phyloP scores from a whole-genome alignment of 2,888 invertebrate genomes.

The Aleiodes leptofemur region DNA sequence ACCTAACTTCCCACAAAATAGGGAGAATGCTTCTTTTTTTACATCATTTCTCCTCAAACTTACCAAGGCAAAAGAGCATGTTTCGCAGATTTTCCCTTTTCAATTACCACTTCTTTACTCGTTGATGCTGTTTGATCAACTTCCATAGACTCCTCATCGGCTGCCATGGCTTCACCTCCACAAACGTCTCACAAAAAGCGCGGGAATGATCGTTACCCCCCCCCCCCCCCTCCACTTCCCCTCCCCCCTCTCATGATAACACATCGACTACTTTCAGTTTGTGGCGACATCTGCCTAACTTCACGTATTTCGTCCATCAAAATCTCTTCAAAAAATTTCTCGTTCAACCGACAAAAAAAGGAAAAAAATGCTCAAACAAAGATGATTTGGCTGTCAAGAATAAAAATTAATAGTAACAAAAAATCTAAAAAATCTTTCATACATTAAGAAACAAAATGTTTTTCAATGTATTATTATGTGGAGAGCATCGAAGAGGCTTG shows the following conservation, averaged over 20 bases:
- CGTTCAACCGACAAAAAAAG: too few relatives aligned
- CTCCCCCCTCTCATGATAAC: not conserved
- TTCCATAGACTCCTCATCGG: constrained; percentile 62
- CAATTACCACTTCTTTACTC: constrained; percentile 51
- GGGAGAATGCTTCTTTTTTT: not conserved
- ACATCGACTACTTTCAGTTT: not conserved
- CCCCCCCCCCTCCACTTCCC: not conserved
- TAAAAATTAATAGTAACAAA: not conserved
- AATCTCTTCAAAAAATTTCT: too few relatives aligned
- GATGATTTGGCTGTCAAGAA: not conserved
- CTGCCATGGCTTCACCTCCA: constrained; percentile 29
- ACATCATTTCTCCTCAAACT: constrained; percentile 33
- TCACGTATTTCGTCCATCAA: not conserved
- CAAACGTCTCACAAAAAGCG: not conserved
- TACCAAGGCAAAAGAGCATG: constrained; percentile 65
- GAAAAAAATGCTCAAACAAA: not conserved
- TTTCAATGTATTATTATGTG: constrained; percentile 60
- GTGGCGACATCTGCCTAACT: constrained; percentile 17
- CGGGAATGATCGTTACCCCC: not conserved
- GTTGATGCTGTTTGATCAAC: constrained; percentile 63
- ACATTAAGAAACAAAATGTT: constrained; percentile 57
- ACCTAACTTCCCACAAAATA: not conserved
- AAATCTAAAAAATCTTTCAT: not conserved
- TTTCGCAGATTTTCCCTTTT: constrained; percentile 56
- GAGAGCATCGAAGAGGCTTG: constrained; percentile 59